These are phyloP conservation scores for Brachyhypopomus occidentalis DNA, from an alignment of 2,113 vertebrate genomes.

Conservation along the genomic window DNA sequence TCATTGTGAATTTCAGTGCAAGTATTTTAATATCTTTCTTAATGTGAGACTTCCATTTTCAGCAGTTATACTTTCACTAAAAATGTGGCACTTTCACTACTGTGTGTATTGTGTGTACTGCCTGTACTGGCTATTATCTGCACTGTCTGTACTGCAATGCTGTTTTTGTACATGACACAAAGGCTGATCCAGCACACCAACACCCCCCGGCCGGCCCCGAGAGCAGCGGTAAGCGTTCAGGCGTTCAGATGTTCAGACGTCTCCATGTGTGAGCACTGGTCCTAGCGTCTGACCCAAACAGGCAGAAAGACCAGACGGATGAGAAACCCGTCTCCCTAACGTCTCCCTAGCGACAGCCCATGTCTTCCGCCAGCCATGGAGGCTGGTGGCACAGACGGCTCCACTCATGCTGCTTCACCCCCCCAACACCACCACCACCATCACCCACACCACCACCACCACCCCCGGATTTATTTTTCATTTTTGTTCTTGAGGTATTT, in stretches of 20 bases:
- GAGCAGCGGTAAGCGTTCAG: too few species aligned
- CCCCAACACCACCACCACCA: background rate
- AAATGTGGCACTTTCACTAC: too few species aligned
- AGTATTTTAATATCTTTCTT: too few species aligned
- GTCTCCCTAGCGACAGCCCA: background rate
- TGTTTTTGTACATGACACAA: too few species aligned
- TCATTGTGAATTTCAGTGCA: too few species aligned
- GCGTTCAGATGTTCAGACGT: too few species aligned
- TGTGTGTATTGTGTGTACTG: too few species aligned
- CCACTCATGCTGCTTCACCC: background rate
- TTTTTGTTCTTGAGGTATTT: constrained; percentile 51
- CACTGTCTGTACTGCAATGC: too few species aligned
- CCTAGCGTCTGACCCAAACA: background rate
- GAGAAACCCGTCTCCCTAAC: background rate
- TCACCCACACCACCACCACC: background rate
- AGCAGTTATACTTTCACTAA: too few species aligned
- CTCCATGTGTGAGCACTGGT: background rate
- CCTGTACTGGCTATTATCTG: too few species aligned
- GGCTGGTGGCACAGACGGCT: constrained; percentile 3
- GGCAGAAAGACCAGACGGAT: background rate
- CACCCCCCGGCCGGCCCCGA: too few species aligned
- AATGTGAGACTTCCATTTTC: too few species aligned
- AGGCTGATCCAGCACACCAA: background rate
- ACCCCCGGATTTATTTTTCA: constrained; percentile 44
- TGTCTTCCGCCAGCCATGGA: background rate